phyloP scores from a whole-genome alignment of 2,113 vertebrate species.

The Semicossyphus pulcher region DNA sequence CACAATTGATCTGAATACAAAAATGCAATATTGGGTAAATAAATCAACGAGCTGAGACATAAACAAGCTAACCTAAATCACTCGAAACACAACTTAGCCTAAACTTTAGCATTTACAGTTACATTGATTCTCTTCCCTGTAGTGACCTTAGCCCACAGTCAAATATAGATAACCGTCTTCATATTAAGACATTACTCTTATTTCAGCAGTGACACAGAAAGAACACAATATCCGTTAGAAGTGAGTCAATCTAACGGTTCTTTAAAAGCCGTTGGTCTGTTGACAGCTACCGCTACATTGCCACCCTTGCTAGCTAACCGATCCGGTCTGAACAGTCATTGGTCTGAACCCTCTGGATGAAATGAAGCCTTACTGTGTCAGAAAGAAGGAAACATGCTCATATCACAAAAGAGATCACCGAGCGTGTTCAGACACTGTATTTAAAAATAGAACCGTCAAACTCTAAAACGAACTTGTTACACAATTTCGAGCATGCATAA shows the following conservation, averaged over 20 bases:
- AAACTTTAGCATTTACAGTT: too few relatives aligned
- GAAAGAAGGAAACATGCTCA: not conserved
- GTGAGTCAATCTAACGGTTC: not conserved
- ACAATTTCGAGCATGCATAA: not conserved
- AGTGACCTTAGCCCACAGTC: not conserved
- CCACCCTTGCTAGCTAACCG: constrained; percentile 24
- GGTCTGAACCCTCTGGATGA: not conserved
- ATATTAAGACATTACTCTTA: not conserved
- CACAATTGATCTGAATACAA: too few relatives aligned
- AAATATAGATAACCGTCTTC: not conserved
- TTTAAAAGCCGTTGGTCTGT: not conserved
- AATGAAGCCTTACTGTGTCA: constrained; percentile 44
- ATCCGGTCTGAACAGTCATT: too few relatives aligned
- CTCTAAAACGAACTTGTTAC: not conserved
- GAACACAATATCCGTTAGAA: too few relatives aligned
- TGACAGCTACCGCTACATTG: constrained; percentile 40
- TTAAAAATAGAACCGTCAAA: not conserved
- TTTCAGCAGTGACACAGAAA: not conserved
- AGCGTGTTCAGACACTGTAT: not conserved
- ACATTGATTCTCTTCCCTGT: not conserved
- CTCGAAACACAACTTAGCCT: too few relatives aligned
- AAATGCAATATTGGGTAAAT: too few relatives aligned
- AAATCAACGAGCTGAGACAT: too few relatives aligned
- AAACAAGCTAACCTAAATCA: too few relatives aligned
- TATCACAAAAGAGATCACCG: too few relatives aligned